Base-by-base conservation (phyloP, 2,888 invertebrate genomes). In the Stenodera caucasica region DNA sequence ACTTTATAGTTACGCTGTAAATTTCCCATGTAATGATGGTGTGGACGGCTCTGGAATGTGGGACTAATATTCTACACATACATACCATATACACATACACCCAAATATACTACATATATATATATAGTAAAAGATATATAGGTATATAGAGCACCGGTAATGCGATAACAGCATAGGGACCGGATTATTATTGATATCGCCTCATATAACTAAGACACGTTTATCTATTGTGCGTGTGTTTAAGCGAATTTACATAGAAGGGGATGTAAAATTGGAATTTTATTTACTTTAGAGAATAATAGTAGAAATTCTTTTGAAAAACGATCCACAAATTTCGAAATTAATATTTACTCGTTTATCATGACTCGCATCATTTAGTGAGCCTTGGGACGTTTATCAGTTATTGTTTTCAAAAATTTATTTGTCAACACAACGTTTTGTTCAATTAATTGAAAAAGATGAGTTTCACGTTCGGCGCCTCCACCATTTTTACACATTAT, bases 1-100 rank as follows among this genome's bases (percentile, higher is more conserved):
- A 55, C 55, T 58, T 60, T 64, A 64, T 67, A 23, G 45, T 63
- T 61, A 65, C 62, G 73, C 73, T 73, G 77, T 78, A 78, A 78
- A 78, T 78, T 78, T 73, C 71, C 76, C 72, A 68, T 73, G 73
- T 77, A 78, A 78, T 77, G 76, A 77, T 73, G 73, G 75, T 70
- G 73, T 70, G 74, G 73, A 74, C 75, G 72, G 71, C 70, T 59
- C 64, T 67, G 75, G 77, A 78, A 78, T 77, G 76, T 69, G 68
- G 71, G 74, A 73, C 70, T 75, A 74, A 73, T 72, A 72, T 70
- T 65, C 66, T 68, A 68, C 67, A 65, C 63, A 57, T 65, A 66
- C 68, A 67, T 67, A 65, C 64, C 58, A 63, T 65, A 32, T 7
- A 32, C 5, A 45, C 23, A 45, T 18, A 45, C 3, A 45, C 45